A percentile compares a stretch with the other conserved stretches of the same genome.
phyloP scores from a whole-genome alignment of 2,797 vertebrate species.

The Scarus forsteni region DNA sequence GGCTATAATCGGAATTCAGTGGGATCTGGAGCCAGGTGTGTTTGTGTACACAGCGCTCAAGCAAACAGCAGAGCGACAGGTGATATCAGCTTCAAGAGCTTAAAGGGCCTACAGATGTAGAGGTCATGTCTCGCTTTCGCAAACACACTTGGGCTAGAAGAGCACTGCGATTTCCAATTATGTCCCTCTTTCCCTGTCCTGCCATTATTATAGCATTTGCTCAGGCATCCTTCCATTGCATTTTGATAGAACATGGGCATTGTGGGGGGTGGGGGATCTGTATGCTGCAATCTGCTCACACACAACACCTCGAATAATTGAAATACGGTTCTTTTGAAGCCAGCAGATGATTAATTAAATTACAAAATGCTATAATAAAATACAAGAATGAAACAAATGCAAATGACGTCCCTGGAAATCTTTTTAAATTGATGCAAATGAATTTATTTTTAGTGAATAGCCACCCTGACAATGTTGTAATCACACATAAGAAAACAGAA shows the following conservation, averaged over 20 bases:
- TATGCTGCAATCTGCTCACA: neutral
- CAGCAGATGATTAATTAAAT: conserved; percentile 58
- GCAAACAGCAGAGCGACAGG: conserved; percentile 75
- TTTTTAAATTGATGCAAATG: conserved; percentile 56
- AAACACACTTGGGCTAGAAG: conserved; percentile 47
- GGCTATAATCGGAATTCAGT: conserved; percentile 72
- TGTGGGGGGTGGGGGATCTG: neutral
- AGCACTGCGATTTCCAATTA: conserved; percentile 49
- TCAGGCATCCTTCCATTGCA: conserved; percentile 19
- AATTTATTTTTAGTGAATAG: conserved; percentile 52
- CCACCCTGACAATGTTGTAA: conserved; percentile 18
- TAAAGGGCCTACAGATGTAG: conserved; percentile 65
- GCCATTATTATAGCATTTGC: conserved; percentile 27
- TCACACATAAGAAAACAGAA: conserved; percentile 41
- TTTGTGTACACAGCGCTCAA: conserved; percentile 76
- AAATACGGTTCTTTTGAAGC: conserved; percentile 9
- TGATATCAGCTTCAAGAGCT: conserved; percentile 72
- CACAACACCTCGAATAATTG: conserved; percentile 13
- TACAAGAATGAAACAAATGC: conserved; percentile 55
- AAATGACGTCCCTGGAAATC: conserved; percentile 61
- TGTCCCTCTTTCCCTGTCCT: conserved; percentile 3
- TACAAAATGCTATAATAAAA: conserved; percentile 60
- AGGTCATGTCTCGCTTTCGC: conserved; percentile 69
- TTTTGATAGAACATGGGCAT: conserved; percentile 10
- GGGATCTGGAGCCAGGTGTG: conserved; percentile 72